Base-by-base conservation (phyloP, 1,140 invertebrate genomes). In the Drosophila parvula region DNA sequence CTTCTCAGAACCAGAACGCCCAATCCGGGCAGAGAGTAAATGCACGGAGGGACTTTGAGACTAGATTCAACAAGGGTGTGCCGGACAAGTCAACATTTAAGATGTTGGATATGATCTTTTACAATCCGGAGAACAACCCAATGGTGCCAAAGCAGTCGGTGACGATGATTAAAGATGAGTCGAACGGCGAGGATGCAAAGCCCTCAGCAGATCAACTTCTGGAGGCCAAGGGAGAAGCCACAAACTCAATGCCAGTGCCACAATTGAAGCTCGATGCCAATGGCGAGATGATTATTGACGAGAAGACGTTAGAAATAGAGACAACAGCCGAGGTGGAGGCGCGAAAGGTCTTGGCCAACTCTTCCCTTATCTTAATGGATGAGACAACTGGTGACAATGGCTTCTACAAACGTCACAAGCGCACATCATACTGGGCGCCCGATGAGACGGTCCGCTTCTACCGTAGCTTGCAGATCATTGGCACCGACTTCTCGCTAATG, bases 401-500 rank as follows among this genome's bases (percentile, higher is more conserved):
- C 1, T 94, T 95, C 65, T 97, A 96, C 86, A 95, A 94, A 55
- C 93, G 94, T 5, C 92, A 93, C 47, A 92, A 93, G 79, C 94
- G 95, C 22, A 93, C 95, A 4, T 95, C 94, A 28, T 94, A 95
- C 10, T 96, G 96, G 95, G 92, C 92, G 7, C 92, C 94, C 38
- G 93, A 93, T 41, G 97, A 98, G 90, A 98, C 97, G 0, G 92
- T 97, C 3, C 95, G 95, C 73, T 98, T 98, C 92, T 98, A 98
- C 92, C 94, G 95, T 84, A 97, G 97, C n/a, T 92, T 98, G 12
- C 97, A 96, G 79, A 95, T 94, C 11, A 94, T 98, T 57, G 97
- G 98, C 0, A 97, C 97, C 0, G 97, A 98, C 93, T 98, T 98
- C 92, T 95, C 96, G 0, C 90, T 98, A 14, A 98, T 98, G 97